Percentiles rank a stretch among this genome's conserved stretches.
Conservation (phyloP, 2,113 vertebrate genomes). For the Prolemur simus region DNA sequence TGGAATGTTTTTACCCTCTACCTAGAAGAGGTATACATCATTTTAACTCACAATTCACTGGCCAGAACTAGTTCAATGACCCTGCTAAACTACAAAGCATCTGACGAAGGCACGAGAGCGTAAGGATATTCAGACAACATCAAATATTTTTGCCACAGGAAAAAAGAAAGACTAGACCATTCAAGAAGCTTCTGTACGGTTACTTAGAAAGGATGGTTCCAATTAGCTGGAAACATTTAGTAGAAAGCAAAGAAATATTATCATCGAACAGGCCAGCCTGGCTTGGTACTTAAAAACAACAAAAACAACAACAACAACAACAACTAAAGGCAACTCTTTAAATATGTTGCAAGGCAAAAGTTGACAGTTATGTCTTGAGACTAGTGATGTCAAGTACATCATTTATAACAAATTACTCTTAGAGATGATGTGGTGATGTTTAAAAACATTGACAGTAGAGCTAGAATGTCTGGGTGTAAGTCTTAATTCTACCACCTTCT, state of each 20-base stretch:
- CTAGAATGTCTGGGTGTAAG: neutral
- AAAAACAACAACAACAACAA: too few relatives aligned
- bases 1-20: neutral
- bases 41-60: neutral
- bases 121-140: neutral
- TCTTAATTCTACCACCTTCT: neutral
- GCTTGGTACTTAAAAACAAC: neutral
- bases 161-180: neutral
- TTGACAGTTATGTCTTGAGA: neutral
- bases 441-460: neutral
- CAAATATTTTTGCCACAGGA: neutral
- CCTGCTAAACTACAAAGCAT: neutral
- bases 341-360: neutral
- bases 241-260: neutral
- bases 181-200: neutral
- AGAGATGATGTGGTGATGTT: neutral
- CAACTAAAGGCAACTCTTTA: neutral
- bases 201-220: neutral
- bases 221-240: neutral
- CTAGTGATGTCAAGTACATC: neutral
- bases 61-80: neutral
- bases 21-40: rapidly evolving
- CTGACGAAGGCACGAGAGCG: neutral
- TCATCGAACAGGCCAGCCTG: neutral
- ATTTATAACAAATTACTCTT: neutral